These are phyloP conservation scores for Chaetodon trifascialis DNA, from an alignment of 2,113 vertebrate species.

Conservation along the genomic window DNA sequence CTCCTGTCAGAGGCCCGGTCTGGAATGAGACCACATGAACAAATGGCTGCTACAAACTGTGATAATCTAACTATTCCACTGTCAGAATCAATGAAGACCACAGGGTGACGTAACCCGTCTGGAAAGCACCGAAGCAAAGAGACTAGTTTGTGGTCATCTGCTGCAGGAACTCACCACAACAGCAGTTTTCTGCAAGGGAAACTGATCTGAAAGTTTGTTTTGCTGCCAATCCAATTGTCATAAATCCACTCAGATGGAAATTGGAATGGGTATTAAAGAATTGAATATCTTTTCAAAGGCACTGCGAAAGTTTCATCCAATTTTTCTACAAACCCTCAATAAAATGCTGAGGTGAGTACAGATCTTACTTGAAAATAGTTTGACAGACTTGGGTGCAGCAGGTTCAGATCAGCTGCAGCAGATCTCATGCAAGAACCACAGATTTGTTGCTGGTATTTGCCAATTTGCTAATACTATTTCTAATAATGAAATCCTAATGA, in stretches of 20 bases:
- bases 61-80: background rate
- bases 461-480: too few relatives aligned
- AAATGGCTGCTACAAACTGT: constrained; percentile 6
- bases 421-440: background rate
- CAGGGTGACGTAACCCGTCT: background rate
- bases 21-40: background rate
- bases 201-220: background rate
- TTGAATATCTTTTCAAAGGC: background rate
- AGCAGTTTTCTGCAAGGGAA: background rate
- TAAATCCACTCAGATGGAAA: background rate
- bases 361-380: background rate
- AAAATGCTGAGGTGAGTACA: background rate
- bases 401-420: background rate
- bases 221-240: background rate
- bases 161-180: background rate
- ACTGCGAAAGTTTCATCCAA: background rate
- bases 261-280: background rate
- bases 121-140: background rate
- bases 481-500: too few relatives aligned
- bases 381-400: background rate
- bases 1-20: constrained; percentile 2
- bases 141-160: background rate
- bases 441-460: too few relatives aligned
- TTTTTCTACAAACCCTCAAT: background rate
- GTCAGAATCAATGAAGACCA: background rate